Conservation (phyloP, 2,888 invertebrate genomes). For the Horisme vitalbata region DNA sequence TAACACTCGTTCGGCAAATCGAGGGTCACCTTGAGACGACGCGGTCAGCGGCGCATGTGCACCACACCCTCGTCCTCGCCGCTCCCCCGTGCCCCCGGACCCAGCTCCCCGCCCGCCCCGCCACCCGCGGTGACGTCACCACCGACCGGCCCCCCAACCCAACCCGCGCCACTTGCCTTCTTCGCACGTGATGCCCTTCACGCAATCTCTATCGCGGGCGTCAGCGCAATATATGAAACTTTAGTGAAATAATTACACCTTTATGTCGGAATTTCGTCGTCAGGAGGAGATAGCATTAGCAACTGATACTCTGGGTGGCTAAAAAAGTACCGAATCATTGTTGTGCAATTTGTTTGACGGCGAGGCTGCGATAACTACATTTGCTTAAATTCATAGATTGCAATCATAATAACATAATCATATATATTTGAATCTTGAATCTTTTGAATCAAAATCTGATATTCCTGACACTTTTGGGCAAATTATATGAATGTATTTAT, state of each 20-base stretch:
- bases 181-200: slow-evolving; percentile 69
- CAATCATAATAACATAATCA: too few species aligned
- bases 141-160: slow-evolving; percentile 20
- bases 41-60: slow-evolving; percentile 72
- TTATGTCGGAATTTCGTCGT: slow-evolving; percentile 14
- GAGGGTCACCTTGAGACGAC: slow-evolving; percentile 77
- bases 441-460: too few species aligned
- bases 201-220: slow-evolving; percentile 53
- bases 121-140: slow-evolving; percentile 28
- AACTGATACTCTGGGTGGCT: background rate
- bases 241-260: slow-evolving; percentile 40
- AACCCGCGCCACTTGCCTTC: slow-evolving; percentile 27
- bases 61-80: slow-evolving; percentile 73
- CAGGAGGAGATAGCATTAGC: background rate
- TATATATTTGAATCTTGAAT: too few species aligned
- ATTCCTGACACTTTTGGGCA: too few species aligned
- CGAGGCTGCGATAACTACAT: too few species aligned
- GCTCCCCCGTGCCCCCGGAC: slow-evolving; percentile 38
- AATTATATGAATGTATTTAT: too few species aligned
- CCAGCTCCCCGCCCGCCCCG: slow-evolving; percentile 33
- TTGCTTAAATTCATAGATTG: too few species aligned
- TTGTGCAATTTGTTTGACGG: too few species aligned
- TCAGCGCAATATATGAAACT: slow-evolving; percentile 45
- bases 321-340: too few species aligned
- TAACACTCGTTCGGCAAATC: slow-evolving; percentile 59